A percentile compares a stretch with the other conserved stretches of the same genome.
Evolutionary conservation across 2,888 invertebrate species (phyloP).

Genomic region (Aricia artaxerxes): DNA sequence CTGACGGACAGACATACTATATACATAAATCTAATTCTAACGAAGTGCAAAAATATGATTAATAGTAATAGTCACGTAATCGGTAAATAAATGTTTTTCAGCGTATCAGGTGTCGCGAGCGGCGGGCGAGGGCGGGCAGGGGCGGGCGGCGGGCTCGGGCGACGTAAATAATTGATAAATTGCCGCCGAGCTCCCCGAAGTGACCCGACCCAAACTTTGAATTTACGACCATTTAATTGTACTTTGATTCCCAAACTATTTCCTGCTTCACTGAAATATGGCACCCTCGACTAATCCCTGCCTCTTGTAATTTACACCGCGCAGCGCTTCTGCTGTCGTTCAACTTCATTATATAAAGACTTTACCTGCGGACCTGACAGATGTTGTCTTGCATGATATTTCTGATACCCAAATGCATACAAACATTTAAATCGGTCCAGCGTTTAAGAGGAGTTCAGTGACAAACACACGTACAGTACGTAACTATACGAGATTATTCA

Average conservation of each 20-base stretch:
- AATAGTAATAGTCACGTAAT: no score
- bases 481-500: no score
- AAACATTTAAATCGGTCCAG: no score
- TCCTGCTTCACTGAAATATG: constrained; percentile 68
- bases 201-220: constrained; percentile 70
- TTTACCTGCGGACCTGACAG: not conserved
- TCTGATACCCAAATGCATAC: no score
- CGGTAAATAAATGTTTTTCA: constrained; percentile 35
- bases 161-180: constrained; percentile 82
- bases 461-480: no score
- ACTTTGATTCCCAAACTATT: constrained; percentile 76
- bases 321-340: not conserved
- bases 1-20: no score
- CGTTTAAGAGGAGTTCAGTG: no score
- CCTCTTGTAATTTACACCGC: constrained; percentile 29
- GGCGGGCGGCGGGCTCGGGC: constrained; percentile 55
- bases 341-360: not conserved
- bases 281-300: constrained; percentile 48
- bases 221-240: constrained; percentile 79
- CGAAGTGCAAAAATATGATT: no score
- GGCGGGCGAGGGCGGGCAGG: constrained; percentile 33
- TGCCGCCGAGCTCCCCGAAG: constrained; percentile 73
- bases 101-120: constrained; percentile 50
- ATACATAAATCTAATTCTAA: no score
- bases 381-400: no score